phyloP scores from a whole-genome alignment of 2,113 vertebrate species.

The Paradisaea rubra region DNA sequence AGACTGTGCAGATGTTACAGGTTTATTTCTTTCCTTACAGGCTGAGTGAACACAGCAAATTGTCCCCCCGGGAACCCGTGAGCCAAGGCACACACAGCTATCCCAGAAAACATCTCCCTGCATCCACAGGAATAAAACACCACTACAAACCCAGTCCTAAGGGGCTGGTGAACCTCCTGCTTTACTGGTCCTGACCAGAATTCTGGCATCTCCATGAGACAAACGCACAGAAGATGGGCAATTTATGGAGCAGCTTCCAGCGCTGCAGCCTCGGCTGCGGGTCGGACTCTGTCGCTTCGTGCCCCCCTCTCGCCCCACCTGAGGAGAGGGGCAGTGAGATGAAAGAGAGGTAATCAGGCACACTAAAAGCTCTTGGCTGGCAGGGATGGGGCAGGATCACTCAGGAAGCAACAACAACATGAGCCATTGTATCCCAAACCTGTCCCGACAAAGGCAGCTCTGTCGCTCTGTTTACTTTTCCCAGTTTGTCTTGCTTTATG shows the following conservation, averaged over 20 bases:
- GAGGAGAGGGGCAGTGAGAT: not conserved
- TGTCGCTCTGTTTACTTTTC: not conserved
- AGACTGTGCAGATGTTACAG: not conserved
- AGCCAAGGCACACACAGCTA: not conserved
- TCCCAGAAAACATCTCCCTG: not conserved
- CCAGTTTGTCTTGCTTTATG: not conserved
- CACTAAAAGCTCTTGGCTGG: not conserved
- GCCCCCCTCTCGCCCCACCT: not conserved
- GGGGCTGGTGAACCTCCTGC: not conserved
- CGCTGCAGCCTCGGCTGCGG: accelerated
- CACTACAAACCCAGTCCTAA: not conserved
- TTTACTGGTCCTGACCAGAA: not conserved
- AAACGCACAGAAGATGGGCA: accelerated
- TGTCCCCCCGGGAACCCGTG: accelerated
- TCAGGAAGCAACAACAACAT: not conserved
- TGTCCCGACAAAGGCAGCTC: not conserved
- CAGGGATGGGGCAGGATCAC: not conserved
- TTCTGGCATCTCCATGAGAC: not conserved
- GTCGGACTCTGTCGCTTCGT: not conserved
- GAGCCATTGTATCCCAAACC: not conserved
- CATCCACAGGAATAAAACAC: not conserved
- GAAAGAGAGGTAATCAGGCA: not conserved
- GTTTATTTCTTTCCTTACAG: not conserved
- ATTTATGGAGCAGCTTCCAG: not conserved
- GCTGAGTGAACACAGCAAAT: not conserved